Evolutionary conservation across 2,888 invertebrate species (phyloP).

Genomic region (Nemotelus pantherinus): DNA sequence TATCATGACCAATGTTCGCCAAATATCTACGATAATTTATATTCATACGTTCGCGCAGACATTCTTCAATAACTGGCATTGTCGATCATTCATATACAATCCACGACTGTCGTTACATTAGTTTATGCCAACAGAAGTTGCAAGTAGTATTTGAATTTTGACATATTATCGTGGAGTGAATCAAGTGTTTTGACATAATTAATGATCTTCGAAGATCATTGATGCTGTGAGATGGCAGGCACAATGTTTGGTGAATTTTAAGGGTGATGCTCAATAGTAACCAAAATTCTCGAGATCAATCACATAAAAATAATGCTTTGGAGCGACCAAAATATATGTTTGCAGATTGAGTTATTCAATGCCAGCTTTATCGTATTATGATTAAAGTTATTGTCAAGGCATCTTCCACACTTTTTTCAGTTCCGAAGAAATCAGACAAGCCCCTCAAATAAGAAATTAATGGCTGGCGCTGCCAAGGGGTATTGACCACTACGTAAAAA

Average conservation of each 20-base stretch:
- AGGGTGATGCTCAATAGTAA: too few relatives aligned
- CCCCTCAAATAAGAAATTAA: too few relatives aligned
- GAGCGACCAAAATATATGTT: too few relatives aligned
- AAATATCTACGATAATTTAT: not conserved
- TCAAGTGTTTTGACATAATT: constrained; percentile 22
- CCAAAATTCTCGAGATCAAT: too few relatives aligned
- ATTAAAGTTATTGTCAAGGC: too few relatives aligned
- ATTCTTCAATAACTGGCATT: not conserved
- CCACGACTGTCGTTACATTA: constrained; percentile 16
- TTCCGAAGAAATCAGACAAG: too few relatives aligned
- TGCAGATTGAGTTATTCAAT: too few relatives aligned
- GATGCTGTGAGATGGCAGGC: not conserved
- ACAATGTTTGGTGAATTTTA: too few relatives aligned
- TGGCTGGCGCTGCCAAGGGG: too few relatives aligned
- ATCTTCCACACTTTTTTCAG: too few relatives aligned
- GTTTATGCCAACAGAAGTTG: constrained; percentile 13
- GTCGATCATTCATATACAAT: not conserved
- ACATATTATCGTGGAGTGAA: constrained; percentile 1
- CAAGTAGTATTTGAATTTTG: constrained; percentile 5
- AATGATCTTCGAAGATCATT: constrained; percentile 18
- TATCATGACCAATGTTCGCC: not conserved
- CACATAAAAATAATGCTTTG: too few relatives aligned
- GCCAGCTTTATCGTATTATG: too few relatives aligned
- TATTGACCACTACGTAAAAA: not conserved
- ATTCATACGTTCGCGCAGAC: not conserved